Evolutionary conservation across 2,888 invertebrate genomes (phyloP), one percentile per base, ranked within the genome.

Genomic region (Flabesymbios commensalis): DNA sequence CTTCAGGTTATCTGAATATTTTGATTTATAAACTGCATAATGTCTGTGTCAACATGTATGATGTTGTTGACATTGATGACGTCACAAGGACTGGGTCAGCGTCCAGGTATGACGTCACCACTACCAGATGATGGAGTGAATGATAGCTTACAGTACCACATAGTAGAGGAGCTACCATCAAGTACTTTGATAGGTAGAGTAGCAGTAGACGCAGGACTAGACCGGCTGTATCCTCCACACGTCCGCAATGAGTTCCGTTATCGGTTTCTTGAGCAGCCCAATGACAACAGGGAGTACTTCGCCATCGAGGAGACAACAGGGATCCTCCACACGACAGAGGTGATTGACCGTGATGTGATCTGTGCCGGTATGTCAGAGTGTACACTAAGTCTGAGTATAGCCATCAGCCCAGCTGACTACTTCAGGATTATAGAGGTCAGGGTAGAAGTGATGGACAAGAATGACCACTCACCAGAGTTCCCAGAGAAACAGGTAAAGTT

Each of bases 391-490:
- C 41, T 68, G 1, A 63, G 65, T 48, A 55, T 69, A 3, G 62
- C 57, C 14, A 63, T 65, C 7, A 43, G 54, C 17, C 67, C 67
- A 4, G 47, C 32, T 17, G 42, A 51, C 47, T 57, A 58, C 45
- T 63, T 68, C 51, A 42, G 48, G 19, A 57, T 67, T 32, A 61
- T 71, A 33, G 57, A 60, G 28, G 62, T 68, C 10, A 52, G 24
- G n/a, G 57, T 71, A 33, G 54, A 56, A 4, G 49, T 71, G 22
- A 2, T 59, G 2, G 71, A 71, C 52, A 61, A 59, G 57, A 71
- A 71, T 49, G 71, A 71, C 58, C 65, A 70, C 63, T 43, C 42
- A 53, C 71, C 71, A 14, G 19, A 42, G 31, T 71, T 70, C 48
- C 43, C 63, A n/a, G 58, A 60, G 17, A 22, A 36, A 2, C 48